Percentiles rank a stretch among this genome's conserved stretches.
Conservation (phyloP, 2,113 vertebrate species). For the Spea bombifrons region DNA sequence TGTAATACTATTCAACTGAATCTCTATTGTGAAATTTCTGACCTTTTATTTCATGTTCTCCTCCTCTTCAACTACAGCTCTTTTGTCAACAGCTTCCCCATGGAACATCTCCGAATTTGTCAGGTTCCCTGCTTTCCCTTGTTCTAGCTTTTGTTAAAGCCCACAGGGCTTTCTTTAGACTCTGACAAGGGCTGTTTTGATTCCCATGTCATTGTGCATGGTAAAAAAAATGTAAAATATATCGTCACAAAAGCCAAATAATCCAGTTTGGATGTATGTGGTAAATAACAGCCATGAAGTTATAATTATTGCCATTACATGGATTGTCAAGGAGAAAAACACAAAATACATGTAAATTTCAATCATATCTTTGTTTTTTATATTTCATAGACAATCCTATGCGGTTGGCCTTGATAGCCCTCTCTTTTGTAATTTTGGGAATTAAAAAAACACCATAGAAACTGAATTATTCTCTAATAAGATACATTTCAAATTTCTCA, state of each 20-base stretch:
- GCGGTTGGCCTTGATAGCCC: no score
- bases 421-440: no score
- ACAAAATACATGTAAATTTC: neutral
- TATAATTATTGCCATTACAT: constrained; percentile 21
- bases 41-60: constrained; percentile 7
- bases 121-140: constrained; percentile 25
- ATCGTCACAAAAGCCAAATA: neutral
- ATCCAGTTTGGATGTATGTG: constrained; percentile 23
- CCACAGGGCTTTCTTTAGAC: constrained; percentile 17
- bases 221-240: constrained; percentile 23
- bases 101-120: constrained; percentile 21
- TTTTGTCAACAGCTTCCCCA: constrained; percentile 35
- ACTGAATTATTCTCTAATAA: neutral
- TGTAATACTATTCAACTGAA: constrained; percentile 5
- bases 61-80: constrained; percentile 32
- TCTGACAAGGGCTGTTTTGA: constrained; percentile 38
- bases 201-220: constrained; percentile 40
- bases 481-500: neutral
- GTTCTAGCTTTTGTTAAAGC: neutral
- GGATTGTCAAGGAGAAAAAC: neutral
- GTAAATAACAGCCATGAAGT: neutral
- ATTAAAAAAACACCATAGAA: neutral
- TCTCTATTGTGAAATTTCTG: constrained; percentile 36
- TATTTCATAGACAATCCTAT: no score
- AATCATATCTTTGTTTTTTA: neutral